Conservation (phyloP, 1,140 invertebrate species). For the Drosophila littoralis region DNA sequence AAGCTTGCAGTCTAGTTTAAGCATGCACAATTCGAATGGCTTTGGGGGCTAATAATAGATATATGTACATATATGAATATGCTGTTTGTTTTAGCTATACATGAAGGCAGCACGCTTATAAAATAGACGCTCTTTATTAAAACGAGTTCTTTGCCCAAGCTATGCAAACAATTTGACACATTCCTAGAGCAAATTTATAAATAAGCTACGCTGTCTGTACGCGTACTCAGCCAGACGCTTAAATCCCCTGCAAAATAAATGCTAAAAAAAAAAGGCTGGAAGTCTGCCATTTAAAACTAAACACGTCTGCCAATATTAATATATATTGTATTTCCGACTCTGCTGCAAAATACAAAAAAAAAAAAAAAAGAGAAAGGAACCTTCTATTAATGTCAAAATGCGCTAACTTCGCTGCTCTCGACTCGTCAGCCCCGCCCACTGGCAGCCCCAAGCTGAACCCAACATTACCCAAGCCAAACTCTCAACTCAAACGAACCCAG, state of each 20-base stretch:
- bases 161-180: slow-evolving; percentile 25
- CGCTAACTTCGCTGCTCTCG: slow-evolving; percentile 16
- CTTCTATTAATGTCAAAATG: slow-evolving; percentile 59
- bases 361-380: neutral
- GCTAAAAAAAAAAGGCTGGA: neutral
- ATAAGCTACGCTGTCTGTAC: slow-evolving; percentile 5
- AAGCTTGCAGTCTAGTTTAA: too few relatives aligned
- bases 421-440: neutral
- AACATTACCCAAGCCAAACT: slow-evolving; percentile 4
- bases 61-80: neutral
- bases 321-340: slow-evolving; percentile 27
- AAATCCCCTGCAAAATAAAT: slow-evolving; percentile 9
- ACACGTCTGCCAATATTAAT: slow-evolving; percentile 52
- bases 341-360: neutral
- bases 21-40: neutral
- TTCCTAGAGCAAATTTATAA: slow-evolving; percentile 13
- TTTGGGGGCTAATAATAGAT: neutral
- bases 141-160: neutral
- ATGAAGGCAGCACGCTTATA: neutral
- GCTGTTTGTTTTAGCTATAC: neutral
- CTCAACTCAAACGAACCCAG: neutral
- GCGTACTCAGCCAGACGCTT: neutral
- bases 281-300: slow-evolving; percentile 38
- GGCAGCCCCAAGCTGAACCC: slow-evolving; percentile 1
- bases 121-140: slow-evolving; percentile 2